Percentiles rank a stretch among this genome's conserved stretches.
phyloP scores from a whole-genome alignment of 2,888 invertebrate genomes.

The Eristalis intricaria region DNA sequence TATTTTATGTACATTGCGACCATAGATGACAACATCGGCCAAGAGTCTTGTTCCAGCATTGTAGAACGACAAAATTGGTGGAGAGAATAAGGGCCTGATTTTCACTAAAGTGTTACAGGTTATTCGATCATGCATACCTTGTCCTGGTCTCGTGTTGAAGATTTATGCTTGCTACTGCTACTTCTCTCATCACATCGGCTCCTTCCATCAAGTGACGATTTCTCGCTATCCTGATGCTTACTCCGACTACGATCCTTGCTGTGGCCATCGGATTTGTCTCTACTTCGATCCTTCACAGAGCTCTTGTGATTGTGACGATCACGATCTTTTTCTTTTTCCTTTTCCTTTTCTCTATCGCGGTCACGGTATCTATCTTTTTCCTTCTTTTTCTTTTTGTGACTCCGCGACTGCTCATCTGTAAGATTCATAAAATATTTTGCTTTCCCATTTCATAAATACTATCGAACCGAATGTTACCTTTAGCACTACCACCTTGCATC shows the following conservation, averaged over 20 bases:
- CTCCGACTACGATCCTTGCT: conserved; percentile 47
- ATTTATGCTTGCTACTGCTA: conserved; percentile 58
- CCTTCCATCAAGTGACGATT: conserved; percentile 71
- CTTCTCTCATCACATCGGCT: conserved; percentile 61
- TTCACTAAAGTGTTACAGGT: too few relatives aligned
- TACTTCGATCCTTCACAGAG: conserved; percentile 51
- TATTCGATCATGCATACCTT: conserved; percentile 71
- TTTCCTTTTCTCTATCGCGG: conserved; percentile 71
- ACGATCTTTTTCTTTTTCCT: conserved; percentile 27
- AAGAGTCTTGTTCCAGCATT: too few relatives aligned
- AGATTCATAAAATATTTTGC: conserved; percentile 11
- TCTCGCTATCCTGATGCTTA: conserved; percentile 40
- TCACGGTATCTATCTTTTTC: conserved; percentile 77
- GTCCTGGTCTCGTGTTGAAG: conserved; percentile 74
- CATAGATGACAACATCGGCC: too few relatives aligned
- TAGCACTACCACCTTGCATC: conserved; percentile 46
- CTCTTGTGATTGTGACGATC: conserved; percentile 52
- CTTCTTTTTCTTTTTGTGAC: conserved; percentile 80
- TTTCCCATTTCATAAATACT: neutral
- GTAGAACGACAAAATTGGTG: too few relatives aligned
- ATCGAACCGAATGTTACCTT: conserved; percentile 37
- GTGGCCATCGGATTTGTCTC: conserved; percentile 40
- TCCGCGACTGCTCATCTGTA: conserved; percentile 75
- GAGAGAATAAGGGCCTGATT: too few relatives aligned
- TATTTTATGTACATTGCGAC: too few relatives aligned